phyloP scores from a whole-genome alignment of 1,140 invertebrate genomes.

The Micrasema longulum region DNA sequence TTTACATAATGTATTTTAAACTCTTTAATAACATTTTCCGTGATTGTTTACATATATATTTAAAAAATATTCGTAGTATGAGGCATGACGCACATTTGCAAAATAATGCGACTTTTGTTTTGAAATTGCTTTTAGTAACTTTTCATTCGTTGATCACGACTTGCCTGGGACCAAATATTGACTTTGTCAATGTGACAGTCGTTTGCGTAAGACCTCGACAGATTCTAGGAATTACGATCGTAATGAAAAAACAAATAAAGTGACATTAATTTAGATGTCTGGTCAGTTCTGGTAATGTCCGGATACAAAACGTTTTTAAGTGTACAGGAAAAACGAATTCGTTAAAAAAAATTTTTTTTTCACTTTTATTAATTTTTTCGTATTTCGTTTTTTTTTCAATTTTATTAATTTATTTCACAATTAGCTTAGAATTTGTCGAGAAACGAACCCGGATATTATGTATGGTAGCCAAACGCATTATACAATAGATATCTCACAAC shows the following conservation, averaged over 20 bases:
- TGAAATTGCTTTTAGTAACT: conserved; percentile 23
- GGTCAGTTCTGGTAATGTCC: background rate
- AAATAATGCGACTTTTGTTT: conserved; percentile 24
- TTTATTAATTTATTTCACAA: too few relatives aligned
- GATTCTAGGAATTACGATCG: background rate
- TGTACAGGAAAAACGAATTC: too few relatives aligned
- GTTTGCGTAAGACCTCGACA: background rate
- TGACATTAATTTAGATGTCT: conserved; percentile 1
- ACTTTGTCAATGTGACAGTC: conserved; percentile 22
- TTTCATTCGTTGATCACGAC: conserved; percentile 24
- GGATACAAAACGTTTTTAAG: background rate
- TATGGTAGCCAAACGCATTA: too few relatives aligned
- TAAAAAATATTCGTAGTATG: too few relatives aligned
- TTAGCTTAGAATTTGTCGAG: too few relatives aligned
- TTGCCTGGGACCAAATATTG: conserved; percentile 11
- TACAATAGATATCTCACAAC: too few relatives aligned
- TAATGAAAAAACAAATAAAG: conserved; percentile 2
- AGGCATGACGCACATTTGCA: too few relatives aligned
- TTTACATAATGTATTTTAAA: too few relatives aligned
- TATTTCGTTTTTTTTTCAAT: too few relatives aligned
- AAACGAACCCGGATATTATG: too few relatives aligned
- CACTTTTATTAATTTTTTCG: background rate
- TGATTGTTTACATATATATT: too few relatives aligned
- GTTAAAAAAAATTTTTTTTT: background rate
- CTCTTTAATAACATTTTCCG: too few relatives aligned